Percentiles rank a stretch among this genome's conserved stretches.
Evolutionary conservation across 2,113 vertebrate genomes (phyloP).

Genomic region (Chlorocebus sabaeus): DNA sequence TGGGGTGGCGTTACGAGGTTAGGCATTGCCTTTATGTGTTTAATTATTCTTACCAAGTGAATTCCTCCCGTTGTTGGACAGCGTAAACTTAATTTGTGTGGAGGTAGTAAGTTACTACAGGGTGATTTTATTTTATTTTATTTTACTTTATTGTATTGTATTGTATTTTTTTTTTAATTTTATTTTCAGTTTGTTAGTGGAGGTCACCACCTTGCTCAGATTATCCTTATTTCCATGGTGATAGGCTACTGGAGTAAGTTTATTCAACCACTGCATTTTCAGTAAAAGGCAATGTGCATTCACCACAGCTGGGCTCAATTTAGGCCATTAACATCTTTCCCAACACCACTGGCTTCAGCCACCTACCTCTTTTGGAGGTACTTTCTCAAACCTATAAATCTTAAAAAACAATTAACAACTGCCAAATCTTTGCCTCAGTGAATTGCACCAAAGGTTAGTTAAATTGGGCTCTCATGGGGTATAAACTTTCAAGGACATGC

Average conservation of each 20-base stretch:
- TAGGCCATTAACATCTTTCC: background rate
- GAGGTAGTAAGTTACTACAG: background rate
- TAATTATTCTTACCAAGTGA: background rate
- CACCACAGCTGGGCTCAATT: background rate
- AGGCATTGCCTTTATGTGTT: background rate
- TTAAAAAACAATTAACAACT: background rate
- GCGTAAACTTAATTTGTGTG: background rate
- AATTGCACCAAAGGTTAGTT: background rate
- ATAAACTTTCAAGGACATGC: background rate
- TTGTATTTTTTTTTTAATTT: too few species aligned
- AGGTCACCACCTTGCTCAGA: slow-evolving; percentile 26
- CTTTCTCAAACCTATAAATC: background rate
- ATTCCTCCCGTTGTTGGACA: background rate
- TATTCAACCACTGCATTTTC: background rate
- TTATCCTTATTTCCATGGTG: slow-evolving; percentile 48
- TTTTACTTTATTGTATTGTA: background rate
- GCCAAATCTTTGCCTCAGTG: background rate
- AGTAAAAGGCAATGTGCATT: background rate
- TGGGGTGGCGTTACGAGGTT: background rate
- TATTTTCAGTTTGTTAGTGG: background rate
- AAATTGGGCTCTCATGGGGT: background rate
- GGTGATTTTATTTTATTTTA: background rate
- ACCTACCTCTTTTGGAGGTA: background rate
- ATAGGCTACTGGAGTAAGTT: background rate
- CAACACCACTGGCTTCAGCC: background rate